phyloP scores from a whole-genome alignment of 2,888 invertebrate genomes.

The Catocala sponsa region DNA sequence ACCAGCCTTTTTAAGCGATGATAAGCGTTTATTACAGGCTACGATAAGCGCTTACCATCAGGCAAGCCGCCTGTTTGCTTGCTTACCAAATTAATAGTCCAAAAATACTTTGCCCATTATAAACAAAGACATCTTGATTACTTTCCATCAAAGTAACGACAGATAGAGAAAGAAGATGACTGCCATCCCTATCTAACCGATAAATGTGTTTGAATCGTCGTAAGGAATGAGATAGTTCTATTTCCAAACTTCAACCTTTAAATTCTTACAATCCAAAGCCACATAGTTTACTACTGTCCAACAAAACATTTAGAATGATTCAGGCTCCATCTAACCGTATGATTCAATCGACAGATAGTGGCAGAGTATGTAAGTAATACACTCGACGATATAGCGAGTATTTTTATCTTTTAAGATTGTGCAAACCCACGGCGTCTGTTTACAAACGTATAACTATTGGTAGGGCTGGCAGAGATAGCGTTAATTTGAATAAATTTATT shows the following conservation, averaged over 20 bases:
- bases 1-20: too few relatives aligned
- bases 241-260: neutral
- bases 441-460: constrained; percentile 30
- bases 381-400: constrained; percentile 32
- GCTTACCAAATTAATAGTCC: too few relatives aligned
- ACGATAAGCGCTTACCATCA: too few relatives aligned
- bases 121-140: too few relatives aligned
- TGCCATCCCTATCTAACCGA: neutral
- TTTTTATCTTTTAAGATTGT: constrained; percentile 45
- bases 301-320: constrained; percentile 12
- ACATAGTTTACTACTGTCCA: neutral
- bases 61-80: too few relatives aligned
- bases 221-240: constrained; percentile 6
- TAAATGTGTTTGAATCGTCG: neutral
- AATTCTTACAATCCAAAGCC: constrained; percentile 3
- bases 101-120: too few relatives aligned
- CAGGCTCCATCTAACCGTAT: constrained; percentile 18
- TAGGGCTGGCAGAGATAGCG: constrained; percentile 17
- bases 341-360: constrained; percentile 31
- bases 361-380: constrained; percentile 20
- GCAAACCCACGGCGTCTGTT: constrained; percentile 38
- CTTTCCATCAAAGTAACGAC: too few relatives aligned
- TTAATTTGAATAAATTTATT: too few relatives aligned
- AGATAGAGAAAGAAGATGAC: neutral
- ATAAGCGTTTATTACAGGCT: too few relatives aligned